Conservation (phyloP, 2,888 invertebrate species). For the Lumbricus terrestris region DNA sequence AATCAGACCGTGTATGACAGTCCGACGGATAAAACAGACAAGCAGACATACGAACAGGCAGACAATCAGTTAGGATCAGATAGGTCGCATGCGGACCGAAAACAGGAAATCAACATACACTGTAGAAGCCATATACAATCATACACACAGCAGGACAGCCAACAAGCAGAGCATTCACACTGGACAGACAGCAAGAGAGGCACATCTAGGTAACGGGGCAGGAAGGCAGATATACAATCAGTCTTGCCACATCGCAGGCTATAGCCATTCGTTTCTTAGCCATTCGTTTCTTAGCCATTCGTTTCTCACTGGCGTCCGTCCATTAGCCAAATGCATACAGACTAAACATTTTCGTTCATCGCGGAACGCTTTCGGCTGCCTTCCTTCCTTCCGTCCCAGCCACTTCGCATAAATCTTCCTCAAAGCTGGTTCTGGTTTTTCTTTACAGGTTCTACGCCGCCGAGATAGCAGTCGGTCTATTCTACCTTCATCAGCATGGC, state of each 20-base stretch:
- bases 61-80: too few species aligned
- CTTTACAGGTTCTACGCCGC: slow-evolving; percentile 91
- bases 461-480: slow-evolving; percentile 96
- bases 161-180: too few species aligned
- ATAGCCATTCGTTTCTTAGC: neutral
- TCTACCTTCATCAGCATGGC: slow-evolving; percentile 78
- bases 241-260: neutral
- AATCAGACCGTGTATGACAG: neutral
- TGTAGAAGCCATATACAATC: too few species aligned
- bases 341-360: neutral
- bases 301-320: neutral
- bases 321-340: neutral
- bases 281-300: neutral
- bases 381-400: too few species aligned
- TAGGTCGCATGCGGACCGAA: too few species aligned
- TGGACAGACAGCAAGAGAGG: too few species aligned
- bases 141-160: too few species aligned
- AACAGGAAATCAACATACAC: too few species aligned
- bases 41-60: neutral
- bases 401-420: neutral
- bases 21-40: neutral
- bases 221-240: neutral
- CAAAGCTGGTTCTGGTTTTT: neutral
- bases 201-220: too few species aligned
- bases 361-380: neutral